Percentiles rank a stretch among this genome's conserved stretches.
phyloP scores from a whole-genome alignment of 2,113 vertebrate species.

The Seriola dumerili region DNA sequence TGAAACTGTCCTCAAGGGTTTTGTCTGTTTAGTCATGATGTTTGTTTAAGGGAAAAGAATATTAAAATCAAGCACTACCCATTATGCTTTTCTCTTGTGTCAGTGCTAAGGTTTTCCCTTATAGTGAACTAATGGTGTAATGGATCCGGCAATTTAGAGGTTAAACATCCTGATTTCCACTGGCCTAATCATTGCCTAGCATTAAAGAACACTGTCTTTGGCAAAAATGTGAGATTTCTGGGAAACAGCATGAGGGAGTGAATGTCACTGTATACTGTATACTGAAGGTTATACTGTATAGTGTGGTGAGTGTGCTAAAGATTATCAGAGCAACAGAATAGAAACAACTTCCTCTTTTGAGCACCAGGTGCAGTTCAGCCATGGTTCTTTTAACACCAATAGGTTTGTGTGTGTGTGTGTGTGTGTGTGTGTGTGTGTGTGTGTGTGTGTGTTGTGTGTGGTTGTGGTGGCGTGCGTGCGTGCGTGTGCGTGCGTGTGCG shows the following conservation, averaged over 20 bases:
- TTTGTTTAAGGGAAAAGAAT: constrained; percentile 40
- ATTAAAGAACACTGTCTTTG: background rate
- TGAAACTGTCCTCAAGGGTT: constrained; percentile 31
- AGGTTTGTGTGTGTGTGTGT: constrained; percentile 6
- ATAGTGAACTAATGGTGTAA: background rate
- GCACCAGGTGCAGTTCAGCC: constrained; percentile 47
- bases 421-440: too few relatives aligned
- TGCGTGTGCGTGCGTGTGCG: too few relatives aligned
- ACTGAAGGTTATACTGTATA: constrained; percentile 20
- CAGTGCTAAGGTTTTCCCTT: background rate
- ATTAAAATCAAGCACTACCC: background rate
- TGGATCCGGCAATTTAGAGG: constrained; percentile 1
- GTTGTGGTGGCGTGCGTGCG: too few relatives aligned
- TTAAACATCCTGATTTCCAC: constrained; percentile 7
- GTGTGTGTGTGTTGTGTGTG: too few relatives aligned
- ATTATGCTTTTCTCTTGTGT: background rate
- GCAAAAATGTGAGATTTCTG: background rate
- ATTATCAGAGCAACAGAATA: constrained; percentile 28
- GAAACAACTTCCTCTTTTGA: constrained; percentile 44
- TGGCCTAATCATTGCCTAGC: background rate
- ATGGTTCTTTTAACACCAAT: constrained; percentile 18
- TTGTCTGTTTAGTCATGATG: constrained; percentile 35
- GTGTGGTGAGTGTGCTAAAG: constrained; percentile 5
- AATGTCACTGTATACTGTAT: too few relatives aligned
- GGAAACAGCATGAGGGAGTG: background rate